Conservation (phyloP, 1,140 invertebrate species). For the Apis cerana region DNA sequence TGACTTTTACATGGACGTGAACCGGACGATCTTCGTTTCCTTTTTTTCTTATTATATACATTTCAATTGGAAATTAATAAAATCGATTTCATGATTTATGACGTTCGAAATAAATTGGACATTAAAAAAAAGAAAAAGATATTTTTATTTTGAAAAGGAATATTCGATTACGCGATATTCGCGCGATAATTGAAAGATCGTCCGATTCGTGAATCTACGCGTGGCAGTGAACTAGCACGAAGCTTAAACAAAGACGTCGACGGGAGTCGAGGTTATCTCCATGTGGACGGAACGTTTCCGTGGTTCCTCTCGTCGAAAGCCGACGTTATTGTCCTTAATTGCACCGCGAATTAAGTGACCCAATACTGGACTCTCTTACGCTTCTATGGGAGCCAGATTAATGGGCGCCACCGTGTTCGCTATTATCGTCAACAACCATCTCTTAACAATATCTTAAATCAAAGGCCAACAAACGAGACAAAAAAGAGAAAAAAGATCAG, state of each 20-base stretch:
- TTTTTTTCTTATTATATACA: too few relatives aligned
- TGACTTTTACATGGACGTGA: constrained; percentile 12
- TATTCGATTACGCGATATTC: neutral
- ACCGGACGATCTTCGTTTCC: neutral
- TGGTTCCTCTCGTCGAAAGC: constrained; percentile 58
- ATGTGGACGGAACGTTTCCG: constrained; percentile 63
- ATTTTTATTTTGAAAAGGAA: neutral
- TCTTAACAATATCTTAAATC: constrained; percentile 22
- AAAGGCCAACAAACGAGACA: constrained; percentile 14
- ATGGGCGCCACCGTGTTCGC: neutral
- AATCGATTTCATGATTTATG: neutral
- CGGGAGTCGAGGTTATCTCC: constrained; percentile 38
- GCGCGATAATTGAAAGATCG: neutral
- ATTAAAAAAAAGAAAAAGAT: neutral
- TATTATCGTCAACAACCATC: constrained; percentile 28
- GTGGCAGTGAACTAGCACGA: constrained; percentile 29
- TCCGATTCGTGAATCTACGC: neutral
- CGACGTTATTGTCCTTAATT: constrained; percentile 66
- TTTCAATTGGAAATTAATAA: neutral
- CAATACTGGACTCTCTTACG: neutral
- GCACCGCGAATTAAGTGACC: constrained; percentile 43
- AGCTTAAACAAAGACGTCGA: constrained; percentile 52
- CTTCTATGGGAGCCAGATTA: neutral
- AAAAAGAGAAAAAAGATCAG: neutral
- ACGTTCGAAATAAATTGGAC: neutral